Evolutionary conservation across 2,797 vertebrate genomes (phyloP).

Genomic region (Percopsis omiscomaycus): DNA sequence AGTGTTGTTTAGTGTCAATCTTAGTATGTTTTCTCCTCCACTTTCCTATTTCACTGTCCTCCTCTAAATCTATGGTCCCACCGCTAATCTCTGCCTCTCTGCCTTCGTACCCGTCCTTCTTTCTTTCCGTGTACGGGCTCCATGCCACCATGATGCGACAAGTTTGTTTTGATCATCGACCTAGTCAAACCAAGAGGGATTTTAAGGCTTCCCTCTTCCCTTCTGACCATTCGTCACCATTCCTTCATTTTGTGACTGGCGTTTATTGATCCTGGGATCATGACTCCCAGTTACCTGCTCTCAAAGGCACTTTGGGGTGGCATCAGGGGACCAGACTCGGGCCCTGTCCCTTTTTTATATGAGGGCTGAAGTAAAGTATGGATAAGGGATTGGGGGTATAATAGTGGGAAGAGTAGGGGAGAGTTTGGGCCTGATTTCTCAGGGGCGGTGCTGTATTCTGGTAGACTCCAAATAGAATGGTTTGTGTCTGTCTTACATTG

Average conservation of each 20-base stretch:
- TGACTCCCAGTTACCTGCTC: slow-evolving; percentile 75
- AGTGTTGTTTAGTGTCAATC: neutral
- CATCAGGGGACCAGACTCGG: slow-evolving; percentile 46
- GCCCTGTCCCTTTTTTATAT: slow-evolving; percentile 44
- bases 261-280: slow-evolving; percentile 75
- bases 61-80: too few species aligned
- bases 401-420: neutral
- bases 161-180: slow-evolving; percentile 47
- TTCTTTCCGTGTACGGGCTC: neutral
- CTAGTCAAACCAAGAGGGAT: slow-evolving; percentile 25
- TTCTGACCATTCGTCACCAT: slow-evolving; percentile 23
- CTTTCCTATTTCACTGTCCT: neutral
- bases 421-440: too few species aligned
- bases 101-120: slow-evolving; percentile 6
- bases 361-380: slow-evolving; percentile 14
- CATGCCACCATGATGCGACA: too few species aligned
- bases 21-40: too few species aligned
- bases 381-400: slow-evolving; percentile 13
- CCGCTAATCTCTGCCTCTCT: neutral
- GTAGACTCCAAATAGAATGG: too few species aligned
- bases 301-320: slow-evolving; percentile 73
- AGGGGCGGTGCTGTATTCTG: too few species aligned
- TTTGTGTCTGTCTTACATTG: slow-evolving; percentile 34
- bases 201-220: slow-evolving; percentile 33
- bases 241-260: slow-evolving; percentile 62